Percentiles rank a stretch among this genome's conserved stretches.
phyloP scores from a whole-genome alignment of 2,888 invertebrate genomes.

The Cataglyphis albicans region DNA sequence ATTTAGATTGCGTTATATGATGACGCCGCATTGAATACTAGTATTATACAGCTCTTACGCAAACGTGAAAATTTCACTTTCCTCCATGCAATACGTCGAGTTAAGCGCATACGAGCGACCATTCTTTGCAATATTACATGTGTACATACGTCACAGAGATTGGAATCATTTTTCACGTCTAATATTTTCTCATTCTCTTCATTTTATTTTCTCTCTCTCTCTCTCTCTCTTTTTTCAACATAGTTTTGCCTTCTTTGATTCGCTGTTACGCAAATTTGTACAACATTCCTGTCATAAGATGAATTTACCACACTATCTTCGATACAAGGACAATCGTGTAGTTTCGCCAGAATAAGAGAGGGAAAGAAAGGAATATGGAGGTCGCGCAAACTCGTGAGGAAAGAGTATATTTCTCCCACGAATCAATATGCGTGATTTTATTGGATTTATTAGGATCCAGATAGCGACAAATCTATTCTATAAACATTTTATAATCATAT shows the following conservation, averaged over 20 bases:
- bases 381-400: neutral
- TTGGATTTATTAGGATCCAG: neutral
- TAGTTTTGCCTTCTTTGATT: conserved; percentile 35
- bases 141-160: neutral
- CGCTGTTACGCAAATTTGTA: conserved; percentile 33
- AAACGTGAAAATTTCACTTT: conserved; percentile 80
- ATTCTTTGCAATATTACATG: neutral
- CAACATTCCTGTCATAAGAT: conserved; percentile 57
- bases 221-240: neutral
- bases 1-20: conserved; percentile 51
- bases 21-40: conserved; percentile 71
- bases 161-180: conserved; percentile 14
- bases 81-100: conserved; percentile 69
- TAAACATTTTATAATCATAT: too few species aligned
- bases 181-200: neutral
- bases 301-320: conserved; percentile 34
- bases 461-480: too few species aligned
- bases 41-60: conserved; percentile 75
- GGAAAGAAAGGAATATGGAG: neutral
- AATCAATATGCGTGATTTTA: neutral
- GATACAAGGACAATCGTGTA: conserved; percentile 64
- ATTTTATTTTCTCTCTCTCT: conserved; percentile 1
- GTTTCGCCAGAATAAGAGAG: conserved; percentile 36
- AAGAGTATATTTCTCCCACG: neutral
- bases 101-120: conserved; percentile 16